Base-by-base conservation (phyloP, 2,797 vertebrate genomes). In the Delichon dasypus region DNA sequence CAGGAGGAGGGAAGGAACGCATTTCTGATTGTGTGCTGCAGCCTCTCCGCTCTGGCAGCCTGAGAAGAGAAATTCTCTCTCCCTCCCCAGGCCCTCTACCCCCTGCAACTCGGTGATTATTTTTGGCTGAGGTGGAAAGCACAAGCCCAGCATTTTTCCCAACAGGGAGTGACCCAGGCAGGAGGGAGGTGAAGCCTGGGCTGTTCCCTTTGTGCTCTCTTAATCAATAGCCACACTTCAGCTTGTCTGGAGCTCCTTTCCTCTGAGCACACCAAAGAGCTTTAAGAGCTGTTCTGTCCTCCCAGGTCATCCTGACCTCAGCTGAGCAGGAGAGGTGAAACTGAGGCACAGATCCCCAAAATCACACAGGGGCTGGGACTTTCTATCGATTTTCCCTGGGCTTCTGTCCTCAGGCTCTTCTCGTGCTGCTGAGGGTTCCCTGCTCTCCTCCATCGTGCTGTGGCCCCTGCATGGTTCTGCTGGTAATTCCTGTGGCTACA, bases 61-160 rank as follows among this genome's bases (percentile, higher is more conserved):
- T 12, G 32, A 57, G 84, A 72, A 72, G 65, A 51, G 92, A 68
- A 57, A 57, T 79, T 81, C 61, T 80, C 65, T 71, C n/a, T 85
- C 50, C 47, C 11, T 78, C 67, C 36, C 67, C 61, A 53, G 79
- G 81, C 68, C 57, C 38, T 85, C 77, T 40, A 62, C 94, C 95
- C 93, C 91, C 94, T 83, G 85, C 90, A 91, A 85, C 61, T 78
- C 10, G 32, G 78, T 68, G 95, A 88, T 94, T 95, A 96, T 96
- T 95, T 96, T 93, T 94, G 96, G 94, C 96, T 76, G 95, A 81
- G 65, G 86, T 77, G 92, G 87, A 89, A 85, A 87, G 91, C 88
- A 76, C 90, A 95, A 25, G 54, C 67, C 74, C 9, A 65, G 76
- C 45, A 11, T 89, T 88, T 91, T 89, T 96, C 95, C 87, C 83